Percentiles rank a stretch among this genome's conserved stretches.
Evolutionary conservation across 2,113 vertebrate genomes (phyloP).

Genomic region (Sapayoa aenigma): DNA sequence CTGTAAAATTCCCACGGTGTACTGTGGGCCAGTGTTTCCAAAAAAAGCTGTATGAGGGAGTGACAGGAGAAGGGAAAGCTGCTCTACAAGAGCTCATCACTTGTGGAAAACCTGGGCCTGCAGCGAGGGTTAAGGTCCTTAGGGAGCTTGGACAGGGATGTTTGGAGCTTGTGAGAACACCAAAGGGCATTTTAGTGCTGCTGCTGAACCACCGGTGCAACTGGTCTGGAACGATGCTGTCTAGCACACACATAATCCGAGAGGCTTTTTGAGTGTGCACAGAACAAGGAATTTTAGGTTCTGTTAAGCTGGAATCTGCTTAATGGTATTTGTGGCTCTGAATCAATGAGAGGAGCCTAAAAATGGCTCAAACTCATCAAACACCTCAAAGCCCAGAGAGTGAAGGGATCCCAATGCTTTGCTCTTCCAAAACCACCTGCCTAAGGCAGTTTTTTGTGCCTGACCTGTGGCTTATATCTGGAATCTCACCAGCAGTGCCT

Average conservation of each 20-base stretch:
- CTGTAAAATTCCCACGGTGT: neutral
- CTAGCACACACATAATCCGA: neutral
- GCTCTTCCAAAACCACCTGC: neutral
- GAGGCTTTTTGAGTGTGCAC: neutral
- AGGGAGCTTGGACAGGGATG: neutral
- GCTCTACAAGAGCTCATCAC: neutral
- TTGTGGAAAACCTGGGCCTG: neutral
- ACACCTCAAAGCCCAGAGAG: neutral
- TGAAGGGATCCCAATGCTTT: neutral
- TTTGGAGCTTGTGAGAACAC: neutral
- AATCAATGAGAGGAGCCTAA: neutral
- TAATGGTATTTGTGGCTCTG: neutral
- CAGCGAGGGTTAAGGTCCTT: neutral
- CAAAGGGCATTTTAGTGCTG: neutral
- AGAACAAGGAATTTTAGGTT: neutral
- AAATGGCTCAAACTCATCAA: neutral
- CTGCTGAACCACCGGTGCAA: neutral
- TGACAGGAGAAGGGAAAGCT: neutral
- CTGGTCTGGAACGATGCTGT: neutral
- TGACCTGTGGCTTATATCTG: accelerated
- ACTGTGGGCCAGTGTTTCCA: neutral
- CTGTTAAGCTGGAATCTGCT: neutral
- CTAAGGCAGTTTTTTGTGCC: neutral
- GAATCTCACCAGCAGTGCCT: neutral
- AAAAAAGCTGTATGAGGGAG: neutral